phyloP scores from a whole-genome alignment of 2,113 vertebrate genomes.

The Thalassarche chlororhynchos region DNA sequence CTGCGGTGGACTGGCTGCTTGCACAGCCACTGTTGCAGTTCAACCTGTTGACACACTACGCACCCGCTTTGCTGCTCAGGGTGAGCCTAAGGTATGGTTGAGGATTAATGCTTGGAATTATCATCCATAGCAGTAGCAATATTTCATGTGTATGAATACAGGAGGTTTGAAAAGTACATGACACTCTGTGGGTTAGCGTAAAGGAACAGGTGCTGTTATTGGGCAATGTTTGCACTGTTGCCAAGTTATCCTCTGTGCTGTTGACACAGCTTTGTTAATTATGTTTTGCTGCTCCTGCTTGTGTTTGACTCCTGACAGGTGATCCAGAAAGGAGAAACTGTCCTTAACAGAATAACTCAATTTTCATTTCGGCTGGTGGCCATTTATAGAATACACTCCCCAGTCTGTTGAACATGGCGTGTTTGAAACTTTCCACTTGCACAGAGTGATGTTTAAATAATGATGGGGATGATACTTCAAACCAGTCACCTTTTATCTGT shows the following conservation, averaged over 20 bases:
- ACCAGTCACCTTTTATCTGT: not conserved
- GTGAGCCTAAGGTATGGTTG: conserved; percentile 89
- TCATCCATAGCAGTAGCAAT: rapidly evolving
- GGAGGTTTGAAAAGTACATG: not conserved
- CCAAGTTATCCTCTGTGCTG: not conserved
- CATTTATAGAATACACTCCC: not conserved
- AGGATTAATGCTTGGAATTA: rapidly evolving
- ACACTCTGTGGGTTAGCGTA: not conserved
- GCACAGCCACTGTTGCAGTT: conserved; percentile 82
- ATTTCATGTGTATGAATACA: not conserved
- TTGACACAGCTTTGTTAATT: not conserved
- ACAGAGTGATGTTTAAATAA: not conserved
- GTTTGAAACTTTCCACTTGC: not conserved
- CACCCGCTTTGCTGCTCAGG: conserved; percentile 95
- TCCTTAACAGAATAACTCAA: not conserved
- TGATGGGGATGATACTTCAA: not conserved
- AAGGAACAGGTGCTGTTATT: not conserved
- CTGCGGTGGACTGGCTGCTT: conserved; percentile 90
- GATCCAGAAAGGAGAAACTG: not conserved
- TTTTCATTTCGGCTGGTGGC: not conserved
- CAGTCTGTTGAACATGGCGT: not conserved
- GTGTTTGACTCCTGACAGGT: not conserved
- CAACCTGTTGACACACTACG: conserved; percentile 93
- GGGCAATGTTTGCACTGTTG: not conserved
- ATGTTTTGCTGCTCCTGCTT: not conserved